phyloP scores from a whole-genome alignment of 2,113 vertebrate species.

The Alligator mississippiensis region DNA sequence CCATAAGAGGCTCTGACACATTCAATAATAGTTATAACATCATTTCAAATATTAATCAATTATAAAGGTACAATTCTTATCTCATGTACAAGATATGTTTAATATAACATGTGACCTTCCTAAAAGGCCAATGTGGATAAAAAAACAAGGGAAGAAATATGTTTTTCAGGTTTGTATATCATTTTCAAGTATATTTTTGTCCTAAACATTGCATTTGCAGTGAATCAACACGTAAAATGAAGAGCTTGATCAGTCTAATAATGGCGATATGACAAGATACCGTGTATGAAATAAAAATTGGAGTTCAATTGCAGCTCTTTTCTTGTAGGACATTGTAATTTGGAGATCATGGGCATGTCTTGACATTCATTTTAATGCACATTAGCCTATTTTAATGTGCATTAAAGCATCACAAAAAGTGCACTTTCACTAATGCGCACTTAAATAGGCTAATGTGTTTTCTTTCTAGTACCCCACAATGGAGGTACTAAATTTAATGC shows the following conservation, averaged over 20 bases:
- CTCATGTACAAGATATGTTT: background rate
- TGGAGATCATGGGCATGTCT: background rate
- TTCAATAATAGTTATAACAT: background rate
- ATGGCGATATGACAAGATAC: background rate
- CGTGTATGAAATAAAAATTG: rapidly evolving
- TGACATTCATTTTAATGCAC: too few relatives aligned
- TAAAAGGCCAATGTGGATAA: background rate
- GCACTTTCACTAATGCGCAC: too few relatives aligned
- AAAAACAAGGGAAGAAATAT: background rate
- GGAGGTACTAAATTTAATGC: too few relatives aligned
- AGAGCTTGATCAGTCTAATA: background rate
- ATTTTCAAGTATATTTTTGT: background rate
- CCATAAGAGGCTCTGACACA: background rate
- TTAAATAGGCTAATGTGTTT: too few relatives aligned
- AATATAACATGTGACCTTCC: background rate
- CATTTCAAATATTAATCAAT: background rate
- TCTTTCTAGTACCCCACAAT: too few relatives aligned
- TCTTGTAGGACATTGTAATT: background rate
- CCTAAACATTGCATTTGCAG: slow-evolving; percentile 9
- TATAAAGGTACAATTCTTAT: background rate
- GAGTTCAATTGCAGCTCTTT: background rate
- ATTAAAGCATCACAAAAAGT: too few relatives aligned
- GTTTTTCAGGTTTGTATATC: background rate
- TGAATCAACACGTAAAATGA: slow-evolving; percentile 13
- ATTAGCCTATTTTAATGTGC: too few relatives aligned